phyloP scores from a whole-genome alignment of 2,888 invertebrate species.

The Nomada hirtipes region DNA sequence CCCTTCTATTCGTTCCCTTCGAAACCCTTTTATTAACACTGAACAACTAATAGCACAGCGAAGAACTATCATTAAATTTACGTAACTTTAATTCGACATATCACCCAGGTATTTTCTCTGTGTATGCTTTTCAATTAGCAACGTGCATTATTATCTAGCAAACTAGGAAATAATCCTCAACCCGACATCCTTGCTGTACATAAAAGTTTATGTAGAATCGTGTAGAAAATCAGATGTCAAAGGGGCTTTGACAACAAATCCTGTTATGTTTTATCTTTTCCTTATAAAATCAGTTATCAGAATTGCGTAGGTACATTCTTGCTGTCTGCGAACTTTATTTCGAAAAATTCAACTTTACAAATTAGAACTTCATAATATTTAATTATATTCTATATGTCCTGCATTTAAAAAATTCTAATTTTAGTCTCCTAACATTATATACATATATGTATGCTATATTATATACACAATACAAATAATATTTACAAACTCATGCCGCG shows the following conservation, averaged over 20 bases:
- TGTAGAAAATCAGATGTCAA: slow-evolving; percentile 9
- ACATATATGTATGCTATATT: slow-evolving; percentile 60
- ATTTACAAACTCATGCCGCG: slow-evolving; percentile 76
- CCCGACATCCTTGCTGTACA: too few species aligned
- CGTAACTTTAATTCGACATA: slow-evolving; percentile 3
- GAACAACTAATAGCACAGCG: slow-evolving; percentile 19
- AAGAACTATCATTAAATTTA: slow-evolving; percentile 27
- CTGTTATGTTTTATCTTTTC: neutral
- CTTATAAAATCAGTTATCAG: slow-evolving; percentile 27
- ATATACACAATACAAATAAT: slow-evolving; percentile 71
- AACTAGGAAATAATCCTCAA: slow-evolving; percentile 34
- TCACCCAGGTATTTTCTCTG: neutral
- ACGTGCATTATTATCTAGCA: neutral
- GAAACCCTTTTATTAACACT: slow-evolving; percentile 12
- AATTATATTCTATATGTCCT: slow-evolving; percentile 42
- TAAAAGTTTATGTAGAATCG: too few species aligned
- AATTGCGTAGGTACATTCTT: slow-evolving; percentile 1
- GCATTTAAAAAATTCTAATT: slow-evolving; percentile 49
- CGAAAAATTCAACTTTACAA: slow-evolving; percentile 49
- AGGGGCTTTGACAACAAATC: neutral
- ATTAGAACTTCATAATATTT: slow-evolving; percentile 18
- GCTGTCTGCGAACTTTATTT: slow-evolving; percentile 26
- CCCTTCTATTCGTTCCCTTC: slow-evolving; percentile 10
- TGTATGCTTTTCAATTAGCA: too few species aligned
- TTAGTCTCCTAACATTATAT: slow-evolving; percentile 35